Evolutionary conservation across 37 sponge, comb jelly and placozoan genomes (phyloP).

Genomic region (Dysidea cf. avara): DNA sequence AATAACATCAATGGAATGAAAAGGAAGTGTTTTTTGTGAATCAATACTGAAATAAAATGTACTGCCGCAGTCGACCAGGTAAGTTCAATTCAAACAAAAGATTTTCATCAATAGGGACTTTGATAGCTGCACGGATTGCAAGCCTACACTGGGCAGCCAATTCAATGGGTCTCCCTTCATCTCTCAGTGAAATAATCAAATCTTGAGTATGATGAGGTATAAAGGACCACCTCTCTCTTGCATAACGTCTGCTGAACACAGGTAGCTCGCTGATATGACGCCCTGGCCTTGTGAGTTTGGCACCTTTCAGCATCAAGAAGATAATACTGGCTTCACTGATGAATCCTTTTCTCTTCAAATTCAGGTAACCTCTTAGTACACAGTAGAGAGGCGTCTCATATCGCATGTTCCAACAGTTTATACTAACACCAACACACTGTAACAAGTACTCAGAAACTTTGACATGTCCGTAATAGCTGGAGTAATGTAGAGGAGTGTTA

Average conservation of each 20-base stretch:
- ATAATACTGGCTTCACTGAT: slow-evolving; percentile 53
- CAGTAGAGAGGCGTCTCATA: slow-evolving; percentile 73
- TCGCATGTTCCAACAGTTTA: slow-evolving; percentile 50
- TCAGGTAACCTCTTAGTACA: slow-evolving; percentile 48
- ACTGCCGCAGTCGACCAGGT: slow-evolving; percentile 46
- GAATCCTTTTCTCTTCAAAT: slow-evolving; percentile 33
- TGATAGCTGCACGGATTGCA: slow-evolving; percentile 30
- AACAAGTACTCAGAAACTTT: slow-evolving; percentile 37
- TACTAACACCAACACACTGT: background rate
- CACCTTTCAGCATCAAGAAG: slow-evolving; percentile 37
- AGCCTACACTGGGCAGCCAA: slow-evolving; percentile 22
- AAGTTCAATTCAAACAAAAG: slow-evolving; percentile 21
- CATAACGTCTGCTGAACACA: slow-evolving; percentile 26
- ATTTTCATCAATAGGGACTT: slow-evolving; percentile 25
- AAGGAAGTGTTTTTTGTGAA: slow-evolving; percentile 18
- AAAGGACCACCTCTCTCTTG: slow-evolving; percentile 60
- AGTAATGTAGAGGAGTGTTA: slow-evolving; percentile 74
- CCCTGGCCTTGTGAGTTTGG: slow-evolving; percentile 45
- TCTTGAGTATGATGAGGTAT: slow-evolving; percentile 60
- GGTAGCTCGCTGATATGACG: slow-evolving; percentile 44
- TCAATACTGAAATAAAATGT: slow-evolving; percentile 53
- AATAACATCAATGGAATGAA: too few relatives aligned
- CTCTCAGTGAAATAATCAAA: slow-evolving; percentile 49
- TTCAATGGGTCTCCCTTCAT: slow-evolving; percentile 18
- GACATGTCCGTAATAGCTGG: slow-evolving; percentile 56